These are phyloP conservation scores for Labrus mixtus DNA, from an alignment of 2,113 vertebrate genomes.

Conservation along the genomic window DNA sequence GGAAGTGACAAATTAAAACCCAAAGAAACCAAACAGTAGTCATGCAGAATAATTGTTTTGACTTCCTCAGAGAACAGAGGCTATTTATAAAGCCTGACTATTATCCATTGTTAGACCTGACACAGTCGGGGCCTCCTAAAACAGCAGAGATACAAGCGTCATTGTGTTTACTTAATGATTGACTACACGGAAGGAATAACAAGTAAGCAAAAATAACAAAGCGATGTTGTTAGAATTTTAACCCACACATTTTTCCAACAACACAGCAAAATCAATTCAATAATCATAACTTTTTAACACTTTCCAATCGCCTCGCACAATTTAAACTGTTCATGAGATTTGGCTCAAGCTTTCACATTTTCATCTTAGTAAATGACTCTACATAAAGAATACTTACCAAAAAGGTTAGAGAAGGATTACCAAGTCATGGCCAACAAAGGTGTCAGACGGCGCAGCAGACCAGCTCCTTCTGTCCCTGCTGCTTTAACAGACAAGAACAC, in stretches of 20 bases:
- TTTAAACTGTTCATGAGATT: background rate
- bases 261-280: background rate
- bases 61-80: conserved; percentile 55
- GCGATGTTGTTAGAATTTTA: conserved; percentile 3
- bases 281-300: background rate
- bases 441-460: conserved; percentile 38
- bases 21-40: conserved; percentile 5
- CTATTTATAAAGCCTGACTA: conserved; percentile 35
- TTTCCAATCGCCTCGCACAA: background rate
- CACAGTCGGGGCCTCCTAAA: conserved; percentile 48
- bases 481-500: conserved; percentile 8
- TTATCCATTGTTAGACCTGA: conserved; percentile 52
- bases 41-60: conserved; percentile 30
- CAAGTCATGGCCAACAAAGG: conserved; percentile 17
- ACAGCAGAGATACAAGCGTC: conserved; percentile 59
- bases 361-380: background rate
- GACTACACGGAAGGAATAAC: conserved; percentile 39
- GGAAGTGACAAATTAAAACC: background rate
- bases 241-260: background rate
- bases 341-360: background rate
- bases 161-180: conserved; percentile 71
- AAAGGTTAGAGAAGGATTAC: conserved; percentile 16
- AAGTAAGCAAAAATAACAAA: conserved; percentile 39
- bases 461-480: conserved; percentile 40
- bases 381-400: conserved; percentile 56